These are phyloP conservation scores for Drosophila varians DNA, from an alignment of 1,140 invertebrate genomes.

Conservation along the genomic window DNA sequence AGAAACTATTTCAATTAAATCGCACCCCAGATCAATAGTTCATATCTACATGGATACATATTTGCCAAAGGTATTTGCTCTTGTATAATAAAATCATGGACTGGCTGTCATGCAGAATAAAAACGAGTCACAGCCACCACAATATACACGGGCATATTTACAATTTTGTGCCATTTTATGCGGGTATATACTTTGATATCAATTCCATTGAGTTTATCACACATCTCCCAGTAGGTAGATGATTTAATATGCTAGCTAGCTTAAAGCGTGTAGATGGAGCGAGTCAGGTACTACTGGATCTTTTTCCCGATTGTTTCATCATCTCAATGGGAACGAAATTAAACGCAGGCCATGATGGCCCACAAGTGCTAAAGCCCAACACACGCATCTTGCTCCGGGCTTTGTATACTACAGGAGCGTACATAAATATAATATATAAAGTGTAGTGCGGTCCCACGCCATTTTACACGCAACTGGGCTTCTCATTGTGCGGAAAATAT, in stretches of 20 bases:
- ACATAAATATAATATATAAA: conserved; percentile 10
- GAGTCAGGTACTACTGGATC: background rate
- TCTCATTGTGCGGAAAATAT: conserved; percentile 58
- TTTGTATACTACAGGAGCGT: background rate
- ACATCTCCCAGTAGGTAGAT: background rate
- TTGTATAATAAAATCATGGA: conserved; percentile 21
- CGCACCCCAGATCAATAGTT: conserved; percentile 43
- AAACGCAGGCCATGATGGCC: conserved; percentile 53
- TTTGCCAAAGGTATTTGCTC: conserved; percentile 39
- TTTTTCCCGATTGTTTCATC: conserved; percentile 63
- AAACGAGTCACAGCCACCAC: conserved; percentile 4
- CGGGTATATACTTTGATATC: conserved; percentile 45
- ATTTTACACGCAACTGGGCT: conserved; percentile 23
- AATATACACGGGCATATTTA: conserved; percentile 26
- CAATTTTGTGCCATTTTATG: conserved; percentile 28
- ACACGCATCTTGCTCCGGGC: conserved; percentile 2
- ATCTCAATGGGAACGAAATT: conserved; percentile 53
- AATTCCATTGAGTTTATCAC: conserved; percentile 44
- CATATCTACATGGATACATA: conserved; percentile 37
- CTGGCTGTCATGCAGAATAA: conserved; percentile 1
- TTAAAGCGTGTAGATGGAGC: too few relatives aligned
- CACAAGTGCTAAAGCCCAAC: conserved; percentile 54
- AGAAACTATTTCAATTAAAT: background rate
- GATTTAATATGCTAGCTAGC: too few relatives aligned
- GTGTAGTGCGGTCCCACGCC: conserved; percentile 17